These are phyloP conservation scores for Poecilobothrus nobilitatus DNA, from an alignment of 2,888 invertebrate species.

Conservation along the genomic window DNA sequence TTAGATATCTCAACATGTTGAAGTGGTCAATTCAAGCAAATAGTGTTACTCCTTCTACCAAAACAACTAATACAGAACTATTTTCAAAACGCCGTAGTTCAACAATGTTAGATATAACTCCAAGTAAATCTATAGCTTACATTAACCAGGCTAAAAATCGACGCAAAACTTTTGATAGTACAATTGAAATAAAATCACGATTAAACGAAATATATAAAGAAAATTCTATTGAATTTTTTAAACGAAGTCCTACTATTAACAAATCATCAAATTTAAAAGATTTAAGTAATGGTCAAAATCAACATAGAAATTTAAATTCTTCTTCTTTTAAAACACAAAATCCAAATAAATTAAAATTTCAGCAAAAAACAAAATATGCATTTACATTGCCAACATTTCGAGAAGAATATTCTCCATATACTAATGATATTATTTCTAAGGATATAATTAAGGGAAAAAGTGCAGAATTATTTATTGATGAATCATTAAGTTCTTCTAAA, in stretches of 20 bases:
- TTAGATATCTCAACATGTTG: constrained; percentile 15
- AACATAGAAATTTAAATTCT: constrained; percentile 27
- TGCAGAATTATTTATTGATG: constrained; percentile 19
- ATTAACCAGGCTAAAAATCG: neutral
- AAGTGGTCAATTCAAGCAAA: constrained; percentile 19
- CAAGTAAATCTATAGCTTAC: neutral
- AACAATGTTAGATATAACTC: constrained; percentile 8
- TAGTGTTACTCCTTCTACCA: neutral
- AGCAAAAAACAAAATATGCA: constrained; percentile 14
- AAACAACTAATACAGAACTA: constrained; percentile 12
- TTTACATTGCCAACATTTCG: constrained; percentile 25
- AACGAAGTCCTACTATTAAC: constrained; percentile 36
- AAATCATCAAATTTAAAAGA: constrained; percentile 38
- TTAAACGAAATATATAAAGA: constrained; percentile 38
- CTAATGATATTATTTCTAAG: neutral
- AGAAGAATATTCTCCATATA: constrained; percentile 24
- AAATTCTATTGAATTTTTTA: constrained; percentile 37
- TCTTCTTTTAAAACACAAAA: constrained; percentile 18
- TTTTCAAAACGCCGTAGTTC: constrained; percentile 15
- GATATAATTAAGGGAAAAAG: constrained; percentile 24
- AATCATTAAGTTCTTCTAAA: constrained; percentile 37
- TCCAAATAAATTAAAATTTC: constrained; percentile 12
- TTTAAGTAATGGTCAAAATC: constrained; percentile 39
- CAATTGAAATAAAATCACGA: constrained; percentile 25
- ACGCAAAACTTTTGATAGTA: neutral